phyloP scores from a whole-genome alignment of 2,113 vertebrate species.

The Apistogramma diplotaenia region DNA sequence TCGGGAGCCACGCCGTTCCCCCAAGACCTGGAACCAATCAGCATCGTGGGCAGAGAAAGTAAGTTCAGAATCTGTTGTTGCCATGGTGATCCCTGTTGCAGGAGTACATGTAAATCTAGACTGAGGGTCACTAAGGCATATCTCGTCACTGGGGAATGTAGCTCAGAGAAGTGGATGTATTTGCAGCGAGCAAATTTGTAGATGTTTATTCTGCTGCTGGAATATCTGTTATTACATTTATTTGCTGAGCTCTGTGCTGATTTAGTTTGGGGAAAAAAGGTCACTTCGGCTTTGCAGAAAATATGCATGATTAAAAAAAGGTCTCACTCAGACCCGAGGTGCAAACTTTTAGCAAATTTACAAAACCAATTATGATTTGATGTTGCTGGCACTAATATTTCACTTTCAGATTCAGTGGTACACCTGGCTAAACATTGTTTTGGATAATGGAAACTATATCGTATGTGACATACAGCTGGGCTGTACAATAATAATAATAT shows the following conservation, averaged over 20 bases:
- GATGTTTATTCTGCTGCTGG: not conserved
- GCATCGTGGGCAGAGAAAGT: slow-evolving; percentile 73
- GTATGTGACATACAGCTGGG: not conserved
- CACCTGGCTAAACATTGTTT: not conserved
- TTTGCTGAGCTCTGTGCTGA: not conserved
- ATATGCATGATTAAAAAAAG: not conserved
- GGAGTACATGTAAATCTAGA: slow-evolving; percentile 1
- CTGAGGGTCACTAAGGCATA: not conserved
- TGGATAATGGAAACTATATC: not conserved
- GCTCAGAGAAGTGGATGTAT: not conserved
- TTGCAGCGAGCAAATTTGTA: not conserved
- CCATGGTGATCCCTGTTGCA: slow-evolving; percentile 25
- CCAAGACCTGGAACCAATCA: slow-evolving; percentile 80
- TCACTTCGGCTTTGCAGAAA: not conserved
- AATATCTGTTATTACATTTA: not conserved
- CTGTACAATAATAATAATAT: not conserved
- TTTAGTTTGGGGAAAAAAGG: not conserved
- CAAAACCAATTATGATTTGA: not conserved
- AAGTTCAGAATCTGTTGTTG: slow-evolving; percentile 47
- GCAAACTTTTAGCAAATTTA: not conserved
- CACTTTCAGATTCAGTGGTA: not conserved
- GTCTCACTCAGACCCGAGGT: not conserved
- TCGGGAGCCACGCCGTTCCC: slow-evolving; percentile 74
- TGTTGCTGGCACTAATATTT: not conserved
- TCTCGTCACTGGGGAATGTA: not conserved